A percentile compares a stretch with the other conserved stretches of the same genome.
Evolutionary conservation across 2,888 invertebrate species (phyloP).

Genomic region (Ptilodon capucinus): DNA sequence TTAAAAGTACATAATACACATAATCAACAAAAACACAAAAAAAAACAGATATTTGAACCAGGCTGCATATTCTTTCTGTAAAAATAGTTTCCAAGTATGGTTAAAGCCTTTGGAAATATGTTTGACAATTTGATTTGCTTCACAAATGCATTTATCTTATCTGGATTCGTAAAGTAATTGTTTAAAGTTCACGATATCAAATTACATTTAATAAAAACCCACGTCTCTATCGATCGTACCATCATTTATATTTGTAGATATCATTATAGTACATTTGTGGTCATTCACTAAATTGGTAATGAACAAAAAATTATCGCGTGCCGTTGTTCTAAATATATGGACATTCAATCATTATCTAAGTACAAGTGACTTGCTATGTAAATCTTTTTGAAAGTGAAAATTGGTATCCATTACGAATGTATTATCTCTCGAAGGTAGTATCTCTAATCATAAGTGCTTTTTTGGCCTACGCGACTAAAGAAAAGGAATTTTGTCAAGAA

Average conservation of each 20-base stretch:
- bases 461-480: no score
- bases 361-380: background rate
- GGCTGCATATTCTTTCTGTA: no score
- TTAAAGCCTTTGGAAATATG: background rate
- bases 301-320: slow-evolving; percentile 26
- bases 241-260: slow-evolving; percentile 4
- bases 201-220: background rate
- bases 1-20: no score
- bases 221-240: background rate
- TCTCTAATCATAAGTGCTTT: background rate
- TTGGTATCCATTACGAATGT: background rate
- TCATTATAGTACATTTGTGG: slow-evolving; percentile 18
- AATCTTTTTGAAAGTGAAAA: background rate
- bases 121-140: background rate
- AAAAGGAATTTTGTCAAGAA: no score
- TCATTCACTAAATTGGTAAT: slow-evolving; percentile 18
- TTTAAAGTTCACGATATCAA: background rate
- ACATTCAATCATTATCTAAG: background rate
- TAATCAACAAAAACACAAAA: no score
- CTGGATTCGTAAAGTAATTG: background rate
- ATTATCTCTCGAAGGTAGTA: background rate
- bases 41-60: no score
- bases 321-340: slow-evolving; percentile 15
- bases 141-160: background rate
- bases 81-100: no score